These are phyloP conservation scores for Toxotes jaculatrix DNA, from an alignment of 2,113 vertebrate species.

Conservation along the genomic window DNA sequence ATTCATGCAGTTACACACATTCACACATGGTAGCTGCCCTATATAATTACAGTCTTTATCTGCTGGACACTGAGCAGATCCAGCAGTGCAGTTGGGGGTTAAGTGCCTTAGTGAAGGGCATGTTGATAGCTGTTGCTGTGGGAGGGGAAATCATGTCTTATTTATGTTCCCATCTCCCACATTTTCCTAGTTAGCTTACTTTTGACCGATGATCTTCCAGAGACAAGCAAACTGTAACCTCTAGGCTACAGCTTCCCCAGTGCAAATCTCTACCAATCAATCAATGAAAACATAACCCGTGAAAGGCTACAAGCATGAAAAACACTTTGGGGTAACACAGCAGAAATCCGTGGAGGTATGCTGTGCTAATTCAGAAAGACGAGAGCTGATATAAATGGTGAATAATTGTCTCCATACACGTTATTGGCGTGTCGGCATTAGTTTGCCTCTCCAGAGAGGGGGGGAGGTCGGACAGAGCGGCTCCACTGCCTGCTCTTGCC, in stretches of 20 bases:
- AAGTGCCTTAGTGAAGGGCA: constrained; percentile 52
- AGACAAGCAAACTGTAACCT: constrained; percentile 31
- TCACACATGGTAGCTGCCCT: background rate
- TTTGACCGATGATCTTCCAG: constrained; percentile 22
- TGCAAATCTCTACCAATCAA: constrained; percentile 27
- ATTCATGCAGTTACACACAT: background rate
- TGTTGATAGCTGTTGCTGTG: constrained; percentile 14
- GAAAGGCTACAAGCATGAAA: constrained; percentile 27
- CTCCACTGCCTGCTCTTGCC: constrained; percentile 74
- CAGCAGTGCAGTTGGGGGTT: constrained; percentile 26
- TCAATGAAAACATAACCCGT: constrained; percentile 22
- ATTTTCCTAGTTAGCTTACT: constrained; percentile 14
- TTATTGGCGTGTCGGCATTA: constrained; percentile 73
- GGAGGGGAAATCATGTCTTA: constrained; percentile 37
- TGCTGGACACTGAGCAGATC: constrained; percentile 22
- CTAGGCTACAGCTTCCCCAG: constrained; percentile 1
- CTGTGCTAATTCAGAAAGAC: constrained; percentile 37
- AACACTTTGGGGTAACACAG: constrained; percentile 5
- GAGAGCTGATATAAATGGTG: constrained; percentile 72
- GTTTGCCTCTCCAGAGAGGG: constrained; percentile 73
- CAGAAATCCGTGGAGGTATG: constrained; percentile 30
- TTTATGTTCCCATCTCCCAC: constrained; percentile 21
- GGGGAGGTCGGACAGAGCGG: constrained; percentile 73
- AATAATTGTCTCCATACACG: constrained; percentile 75
- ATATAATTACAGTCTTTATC: constrained; percentile 39